Base-by-base conservation (phyloP, 2,113 vertebrate species). In the Mola mola region DNA sequence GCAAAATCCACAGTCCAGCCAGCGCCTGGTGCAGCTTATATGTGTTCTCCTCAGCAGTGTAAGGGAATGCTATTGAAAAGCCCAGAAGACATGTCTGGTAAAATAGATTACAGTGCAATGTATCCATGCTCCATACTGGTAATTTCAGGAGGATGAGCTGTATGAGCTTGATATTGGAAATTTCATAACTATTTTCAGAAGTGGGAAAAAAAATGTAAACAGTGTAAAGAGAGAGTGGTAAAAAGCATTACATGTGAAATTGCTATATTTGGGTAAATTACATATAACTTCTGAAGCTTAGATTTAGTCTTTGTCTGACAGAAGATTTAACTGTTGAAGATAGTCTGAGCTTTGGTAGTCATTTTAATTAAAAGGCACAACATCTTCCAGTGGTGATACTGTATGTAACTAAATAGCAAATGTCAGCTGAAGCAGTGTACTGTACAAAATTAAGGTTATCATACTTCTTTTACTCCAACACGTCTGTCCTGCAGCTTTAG, bases 51-150 rank as follows among this genome's bases (percentile, higher is more conserved):
- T 4, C 10, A 20, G 29, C 50, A n/a, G 55, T 31, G 29, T 62
- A 43, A 53, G 66, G 21, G 72, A 67, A 67, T 72, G 44, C 25
- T 63, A 50, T 62, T 62, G 67, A 63, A 66, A 72, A 59, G 34
- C 49, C 36, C 29, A 67, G 57, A 52, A 63, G 49, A 72, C 47
- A 67, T 67, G 41, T 59, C 41, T 38, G 29, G 47, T 44, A 36
- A 68, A 67, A 75, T 49, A 47, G 62, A 67, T 67, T 63, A 58
- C 7, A 19, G 19, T 48, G 24, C 60, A 56, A 34, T 62, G 31
- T 61, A 57, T 66, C 36, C 56, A 36, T 49, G 57, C 16, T 11
- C 51, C 66, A 48, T 36, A 29, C 41, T 64, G 20, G 38, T 46
- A 67, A 49, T 57, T 75, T 63, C 66, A 62, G 40, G 16, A 63